Evolutionary conservation across 2,888 invertebrate species (phyloP).

Genomic region (Eudemis profundana): DNA sequence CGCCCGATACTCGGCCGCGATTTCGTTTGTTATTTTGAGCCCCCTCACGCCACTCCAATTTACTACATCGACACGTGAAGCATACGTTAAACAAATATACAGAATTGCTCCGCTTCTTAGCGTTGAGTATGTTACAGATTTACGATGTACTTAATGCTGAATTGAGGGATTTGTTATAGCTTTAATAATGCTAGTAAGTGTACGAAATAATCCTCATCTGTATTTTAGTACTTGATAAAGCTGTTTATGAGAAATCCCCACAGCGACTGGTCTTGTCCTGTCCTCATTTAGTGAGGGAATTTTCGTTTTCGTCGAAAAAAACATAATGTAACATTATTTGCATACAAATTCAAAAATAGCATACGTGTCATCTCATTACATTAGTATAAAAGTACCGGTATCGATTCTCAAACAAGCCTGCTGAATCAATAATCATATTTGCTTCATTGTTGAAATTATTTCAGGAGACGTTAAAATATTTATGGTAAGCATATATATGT

Average conservation of each 20-base stretch:
- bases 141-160: slow-evolving; percentile 1
- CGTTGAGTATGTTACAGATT: slow-evolving; percentile 35
- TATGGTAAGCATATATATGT: slow-evolving; percentile 60
- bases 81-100: slow-evolving; percentile 74
- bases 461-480: slow-evolving; percentile 56
- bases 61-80: slow-evolving; percentile 75
- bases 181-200: neutral
- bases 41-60: slow-evolving; percentile 74
- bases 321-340: too few species aligned
- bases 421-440: neutral
- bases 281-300: too few species aligned
- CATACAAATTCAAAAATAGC: too few species aligned
- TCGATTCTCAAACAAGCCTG: neutral
- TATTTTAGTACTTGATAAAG: neutral
- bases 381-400: too few species aligned
- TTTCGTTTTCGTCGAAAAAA: too few species aligned
- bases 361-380: too few species aligned
- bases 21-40: slow-evolving; percentile 82
- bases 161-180: slow-evolving; percentile 2
- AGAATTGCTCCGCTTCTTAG: slow-evolving; percentile 60
- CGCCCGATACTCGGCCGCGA: slow-evolving; percentile 78
- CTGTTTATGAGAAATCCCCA: too few species aligned
- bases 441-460: slow-evolving; percentile 18
- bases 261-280: neutral
- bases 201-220: neutral